phyloP scores from a whole-genome alignment of 2,113 vertebrate genomes.

The Aphyosemion australe region DNA sequence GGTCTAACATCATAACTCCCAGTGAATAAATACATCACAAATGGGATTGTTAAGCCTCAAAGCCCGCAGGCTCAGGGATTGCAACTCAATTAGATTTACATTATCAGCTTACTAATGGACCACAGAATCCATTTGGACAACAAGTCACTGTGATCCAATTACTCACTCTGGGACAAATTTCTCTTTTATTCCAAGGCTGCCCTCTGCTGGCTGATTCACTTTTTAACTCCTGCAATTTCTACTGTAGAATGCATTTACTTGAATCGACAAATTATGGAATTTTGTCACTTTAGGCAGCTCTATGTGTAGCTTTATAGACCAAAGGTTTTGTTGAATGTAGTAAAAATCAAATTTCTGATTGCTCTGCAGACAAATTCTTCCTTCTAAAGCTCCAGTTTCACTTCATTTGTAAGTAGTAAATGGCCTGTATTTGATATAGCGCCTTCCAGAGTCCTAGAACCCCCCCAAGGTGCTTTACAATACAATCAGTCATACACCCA shows the following conservation, averaged over 20 bases:
- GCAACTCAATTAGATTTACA: slow-evolving; percentile 32
- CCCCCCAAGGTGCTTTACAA: too few relatives aligned
- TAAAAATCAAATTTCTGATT: not conserved
- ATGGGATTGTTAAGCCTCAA: slow-evolving; percentile 1
- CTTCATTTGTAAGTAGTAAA: too few relatives aligned
- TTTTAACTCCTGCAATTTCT: too few relatives aligned
- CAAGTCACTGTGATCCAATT: slow-evolving; percentile 33
- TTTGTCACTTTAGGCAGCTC: too few relatives aligned
- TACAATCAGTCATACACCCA: too few relatives aligned
- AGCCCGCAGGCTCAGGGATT: not conserved
- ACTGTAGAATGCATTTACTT: too few relatives aligned
- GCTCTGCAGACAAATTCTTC: too few relatives aligned
- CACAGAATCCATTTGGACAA: slow-evolving; percentile 23
- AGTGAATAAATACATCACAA: not conserved
- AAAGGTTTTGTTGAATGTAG: not conserved
- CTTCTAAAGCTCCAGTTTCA: too few relatives aligned
- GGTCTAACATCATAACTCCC: not conserved
- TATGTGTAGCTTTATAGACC: too few relatives aligned
- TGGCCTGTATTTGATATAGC: too few relatives aligned
- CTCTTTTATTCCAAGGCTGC: slow-evolving; percentile 55
- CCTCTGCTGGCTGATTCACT: slow-evolving; percentile 61
- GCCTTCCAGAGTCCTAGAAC: too few relatives aligned
- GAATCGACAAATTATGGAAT: too few relatives aligned
- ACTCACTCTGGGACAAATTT: not conserved
- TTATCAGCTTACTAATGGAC: slow-evolving; percentile 35